Evolutionary conservation across 2,113 vertebrate genomes (phyloP), one percentile per base, ranked within the genome.

Genomic region (Galeopterus variegatus): DNA sequence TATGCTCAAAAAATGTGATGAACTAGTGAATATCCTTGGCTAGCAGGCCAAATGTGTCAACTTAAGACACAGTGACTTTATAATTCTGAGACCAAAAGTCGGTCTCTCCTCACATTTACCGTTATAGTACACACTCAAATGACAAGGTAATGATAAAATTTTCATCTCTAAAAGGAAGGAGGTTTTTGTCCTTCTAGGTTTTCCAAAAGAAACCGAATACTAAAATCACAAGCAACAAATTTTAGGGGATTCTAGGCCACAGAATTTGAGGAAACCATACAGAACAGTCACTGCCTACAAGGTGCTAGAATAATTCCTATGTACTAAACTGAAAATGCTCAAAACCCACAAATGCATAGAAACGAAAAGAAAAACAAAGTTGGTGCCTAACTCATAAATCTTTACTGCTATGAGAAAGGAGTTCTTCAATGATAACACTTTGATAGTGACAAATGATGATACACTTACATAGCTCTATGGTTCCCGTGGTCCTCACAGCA

Each of bases 191-290:
- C n/a, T 88, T 70, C 56, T 50, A 89, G n/a, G 28, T 62, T 82
- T 97, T 77, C 67, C 31, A 58, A 92, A 94, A 97, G 31, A 75
- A 89, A 83, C 14, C 28, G 36, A 95, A 14, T 56, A 94, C 8
- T 73, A 48, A 81, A 90, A 93, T 48, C 28, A 73, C 18, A 88
- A 84, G 31, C 56, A 90, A 96, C 28, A 41, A 85, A 91, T 31
- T 13, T 83, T 89, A 80, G 70, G 60, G 28, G 58, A 89, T 14
- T 67, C 41, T 24, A 80, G 36, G 54, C 17, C 76, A 84, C 0
- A 75, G 21, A 70, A 90, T 83, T 70, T 88, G 36, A 91, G 67
- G 24, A 90, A 88, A 91, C 19, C 56, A 84, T 36, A 69, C 36
- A 14, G 41, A 86, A 88, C 1, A 75, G 50, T 62, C 69, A 79